Base-by-base conservation (phyloP, 2,113 vertebrate species). In the Notothenia coriiceps region DNA sequence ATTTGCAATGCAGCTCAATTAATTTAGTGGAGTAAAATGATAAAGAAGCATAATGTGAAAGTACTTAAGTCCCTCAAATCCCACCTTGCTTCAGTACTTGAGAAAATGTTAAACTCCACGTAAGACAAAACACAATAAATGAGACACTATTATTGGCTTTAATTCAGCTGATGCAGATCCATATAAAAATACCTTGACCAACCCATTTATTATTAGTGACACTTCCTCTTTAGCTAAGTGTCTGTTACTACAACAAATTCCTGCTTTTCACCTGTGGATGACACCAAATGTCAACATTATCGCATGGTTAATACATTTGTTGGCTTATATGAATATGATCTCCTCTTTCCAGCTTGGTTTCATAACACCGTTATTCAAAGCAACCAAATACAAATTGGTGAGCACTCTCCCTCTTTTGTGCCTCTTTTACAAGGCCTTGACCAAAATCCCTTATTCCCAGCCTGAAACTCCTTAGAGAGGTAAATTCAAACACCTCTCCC, bases 391-490 rank as follows among this genome's bases (percentile, higher is more conserved):
- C 54, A 65, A 50, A 55, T 52, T 17, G 49, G 11, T 62, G 44
- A 56, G 17, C 65, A 22, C 43, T 2, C 18, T 77, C 15, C 25
- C 55, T 74, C 59, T 62, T 56, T 86, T 65, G 67, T 69, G 15
- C 29, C 29, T 77, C 22, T 51, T 60, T 77, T 49, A 50, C 10
- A 67, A 59, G 43, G 49, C 33, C n/a, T 5, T 25, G 47, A 44
- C 49, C 25, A 18, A 35, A 49, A 64, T 25, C 52, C 52, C n/a
- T 66, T 47, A 47, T 7, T 80, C 82, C 74, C 82, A 54, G 20
- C 52, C 13, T 83, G 51, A 71, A 52, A 80, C 73, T 86, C 82
- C 73, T 72, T 29, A 56, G 75, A 78, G 74, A 64, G 40, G 46
- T 80, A 4, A 33, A 65, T 69, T 54, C 70, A 18, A 17, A 69